Percentiles rank a stretch among this genome's conserved stretches.
Conservation (phyloP, 2,888 invertebrate genomes). For the Oscheius sp. region DNA sequence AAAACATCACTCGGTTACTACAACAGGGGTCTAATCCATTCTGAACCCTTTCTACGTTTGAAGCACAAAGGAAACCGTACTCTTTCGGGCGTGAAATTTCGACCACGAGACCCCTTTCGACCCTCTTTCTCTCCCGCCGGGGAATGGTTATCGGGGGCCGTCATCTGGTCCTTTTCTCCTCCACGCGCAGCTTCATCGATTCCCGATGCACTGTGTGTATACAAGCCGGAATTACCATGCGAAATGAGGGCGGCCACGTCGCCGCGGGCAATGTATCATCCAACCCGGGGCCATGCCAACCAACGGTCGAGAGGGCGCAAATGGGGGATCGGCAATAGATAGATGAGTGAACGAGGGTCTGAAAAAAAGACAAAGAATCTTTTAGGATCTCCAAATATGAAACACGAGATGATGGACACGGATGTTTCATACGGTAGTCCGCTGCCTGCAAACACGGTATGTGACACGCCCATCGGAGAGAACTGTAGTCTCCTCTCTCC, state of each 20-base stretch:
- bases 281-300: conserved; percentile 6
- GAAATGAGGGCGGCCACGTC: conserved; percentile 29
- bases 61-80: neutral
- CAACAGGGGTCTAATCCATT: neutral
- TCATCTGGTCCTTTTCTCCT: conserved; percentile 16
- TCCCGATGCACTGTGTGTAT: conserved; percentile 32
- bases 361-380: neutral
- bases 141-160: conserved; percentile 27
- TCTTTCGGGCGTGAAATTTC: neutral
- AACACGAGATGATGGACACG: conserved; percentile 26
- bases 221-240: conserved; percentile 34
- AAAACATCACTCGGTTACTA: neutral
- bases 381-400: conserved; percentile 27
- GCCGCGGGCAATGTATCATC: conserved; percentile 30
- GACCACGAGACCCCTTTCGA: neutral
- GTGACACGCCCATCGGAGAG: neutral
- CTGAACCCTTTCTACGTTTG: too few relatives aligned
- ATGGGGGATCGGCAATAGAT: too few relatives aligned
- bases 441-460: conserved; percentile 30
- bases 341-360: neutral
- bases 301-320: neutral
- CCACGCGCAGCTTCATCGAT: conserved; percentile 24
- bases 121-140: neutral
- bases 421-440: conserved; percentile 32
- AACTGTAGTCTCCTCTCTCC: neutral